Percentiles rank a stretch among this genome's conserved stretches.
Conservation (phyloP, 2,113 vertebrate species). For the Sander lucioperca region DNA sequence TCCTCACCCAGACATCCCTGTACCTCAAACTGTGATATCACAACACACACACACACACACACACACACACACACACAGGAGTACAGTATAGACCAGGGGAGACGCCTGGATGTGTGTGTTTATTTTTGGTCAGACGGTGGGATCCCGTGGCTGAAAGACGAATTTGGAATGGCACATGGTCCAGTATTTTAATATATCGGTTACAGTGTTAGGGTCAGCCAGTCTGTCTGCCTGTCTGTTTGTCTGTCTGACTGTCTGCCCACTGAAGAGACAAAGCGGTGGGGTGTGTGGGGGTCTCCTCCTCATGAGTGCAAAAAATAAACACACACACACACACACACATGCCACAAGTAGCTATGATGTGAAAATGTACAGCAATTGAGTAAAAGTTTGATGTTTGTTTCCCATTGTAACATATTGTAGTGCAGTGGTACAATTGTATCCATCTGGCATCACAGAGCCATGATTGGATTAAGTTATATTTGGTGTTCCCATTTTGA, state of each 20-base stretch:
- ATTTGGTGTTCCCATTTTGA: not conserved
- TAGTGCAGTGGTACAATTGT: not conserved
- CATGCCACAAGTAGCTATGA: slow-evolving; percentile 7
- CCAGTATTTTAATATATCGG: slow-evolving; percentile 71
- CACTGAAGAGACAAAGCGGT: not conserved
- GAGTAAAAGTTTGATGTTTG: not conserved
- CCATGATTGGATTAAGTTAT: not conserved
- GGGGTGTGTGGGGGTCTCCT: slow-evolving; percentile 7
- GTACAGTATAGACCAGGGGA: slow-evolving; percentile 50
- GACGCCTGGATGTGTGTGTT: slow-evolving; percentile 60
- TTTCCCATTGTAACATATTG: not conserved
- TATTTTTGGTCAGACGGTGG: slow-evolving; percentile 76
- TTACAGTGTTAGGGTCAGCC: slow-evolving; percentile 74
- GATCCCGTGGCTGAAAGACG: slow-evolving; percentile 75
- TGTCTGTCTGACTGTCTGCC: slow-evolving; percentile 62
- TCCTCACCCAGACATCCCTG: slow-evolving; percentile 61
- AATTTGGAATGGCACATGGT: slow-evolving; percentile 76
- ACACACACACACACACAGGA: slow-evolving; percentile 36
- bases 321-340: slow-evolving; percentile 16
- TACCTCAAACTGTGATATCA: slow-evolving; percentile 47
- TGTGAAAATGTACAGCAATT: slow-evolving; percentile 3
- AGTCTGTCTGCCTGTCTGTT: slow-evolving; percentile 62
- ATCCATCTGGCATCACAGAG: too few relatives aligned
- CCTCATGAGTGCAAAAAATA: slow-evolving; percentile 60
- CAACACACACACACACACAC: slow-evolving; percentile 30